Evolutionary conservation across 2,888 invertebrate genomes (phyloP), one percentile per base, ranked within the genome.

Genomic region (Acanthoscelides obtectus): DNA sequence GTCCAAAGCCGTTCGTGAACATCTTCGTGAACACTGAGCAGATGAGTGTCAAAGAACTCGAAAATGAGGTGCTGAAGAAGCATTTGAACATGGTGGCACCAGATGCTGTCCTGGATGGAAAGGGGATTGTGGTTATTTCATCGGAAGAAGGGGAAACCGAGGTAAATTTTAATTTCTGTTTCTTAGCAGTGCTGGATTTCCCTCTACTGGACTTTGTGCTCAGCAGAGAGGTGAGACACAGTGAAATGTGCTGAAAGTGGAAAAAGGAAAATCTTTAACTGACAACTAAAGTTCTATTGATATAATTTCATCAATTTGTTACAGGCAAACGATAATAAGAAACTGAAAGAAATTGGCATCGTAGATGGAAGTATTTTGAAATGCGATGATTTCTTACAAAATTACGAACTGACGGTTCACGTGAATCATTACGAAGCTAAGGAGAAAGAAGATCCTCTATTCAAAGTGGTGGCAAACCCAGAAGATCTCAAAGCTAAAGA

Each of bases 81-180:
- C 90, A 92, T 17, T 87, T 99, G 66, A 95, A 96, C 81, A 97
- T 99, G 97, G 91, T 96, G 64, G 95, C 96, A 0, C 99, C 99
- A 0, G 99, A 99, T 85, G 98, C 96, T 8, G 92, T 96, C 69
- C 90, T 95, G 70, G 94, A 95, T 81, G 93, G 93, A 20, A 93
- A 92, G 82, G 94, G 95, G 65, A 87, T 91, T 0, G 91, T 95
- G 21, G 88, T 99, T 0, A 93, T 99, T 69, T 98, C 98, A 0
- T 97, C 97, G 67, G 98, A 98, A 80, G 94, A 94, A 67, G 98
- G 95, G 0, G 98, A 99, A 86, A 97, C 95, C 0, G 94, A 84
- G 77, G 83, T 84, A 66, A 64, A n/a, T n/a, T n/a, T n/a, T n/a
- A n/a, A n/a, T n/a, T n/a, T n/a, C n/a, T n/a, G n/a, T n/a, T n/a